Base-by-base conservation (phyloP, 2,888 invertebrate species). In the Eledone cirrhosa region DNA sequence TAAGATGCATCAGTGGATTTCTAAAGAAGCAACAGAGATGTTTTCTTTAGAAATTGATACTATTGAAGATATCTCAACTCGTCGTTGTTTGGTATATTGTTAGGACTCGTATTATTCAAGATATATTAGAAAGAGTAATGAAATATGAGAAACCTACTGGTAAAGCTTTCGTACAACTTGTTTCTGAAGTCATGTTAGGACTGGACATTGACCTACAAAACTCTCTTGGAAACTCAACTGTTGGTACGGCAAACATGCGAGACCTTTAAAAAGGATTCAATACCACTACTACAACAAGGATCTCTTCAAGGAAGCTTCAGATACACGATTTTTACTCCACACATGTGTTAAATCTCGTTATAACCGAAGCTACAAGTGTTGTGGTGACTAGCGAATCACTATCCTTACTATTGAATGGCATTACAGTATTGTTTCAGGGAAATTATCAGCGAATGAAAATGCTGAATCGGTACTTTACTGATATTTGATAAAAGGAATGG, bases 111-210 rank as follows among this genome's bases (percentile, higher is more conserved):
- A 53, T 22, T 53, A 53, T 53, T 22, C 53, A 53, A 53, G 53
- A 53, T 16, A 53, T 14, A 53, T 53, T 53, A 53, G 53, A 16
- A 22, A 53, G 53, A 16, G 53, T 53, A 22, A 22, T 53, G 53
- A 53, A 53, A 53, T 53, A 22, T 53, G 53, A 53, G 53, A 22
- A 53, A 53, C 14, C 53, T 53, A 53, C 53, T 53, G 53, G 53
- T 53, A 22, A 53, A 53, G 53, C 53, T 53, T 53, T 53, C 22
- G 53, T 53, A 22, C 53, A 53, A 22, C 53, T 53, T 53, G 53
- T 53, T 53, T 53, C 53, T 53, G 53, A 53, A 53, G 53, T 53
- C 53, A 53, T 53, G 53, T 53, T 53, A 53, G 53, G 53, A 53
- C 53, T 53, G 53, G 22, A 53, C 22, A 14, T 53, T 53, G 53